A percentile compares a stretch with the other conserved stretches of the same genome.
phyloP scores from a whole-genome alignment of 2,113 vertebrate species.

The Corythoichthys haematopterus region DNA sequence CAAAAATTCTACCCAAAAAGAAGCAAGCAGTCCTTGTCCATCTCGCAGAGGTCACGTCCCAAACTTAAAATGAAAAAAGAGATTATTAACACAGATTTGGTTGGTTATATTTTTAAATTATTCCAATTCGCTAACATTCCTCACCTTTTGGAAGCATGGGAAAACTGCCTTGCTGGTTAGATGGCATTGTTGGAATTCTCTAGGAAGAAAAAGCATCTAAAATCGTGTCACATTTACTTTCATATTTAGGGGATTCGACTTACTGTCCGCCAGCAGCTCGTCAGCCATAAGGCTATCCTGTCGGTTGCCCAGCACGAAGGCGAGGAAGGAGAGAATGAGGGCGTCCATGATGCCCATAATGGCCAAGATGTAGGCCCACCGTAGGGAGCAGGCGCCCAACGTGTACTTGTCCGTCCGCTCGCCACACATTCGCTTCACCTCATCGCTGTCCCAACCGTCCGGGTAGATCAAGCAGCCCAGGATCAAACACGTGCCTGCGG shows the following conservation, averaged over 20 bases:
- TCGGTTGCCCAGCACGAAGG: constrained; percentile 85
- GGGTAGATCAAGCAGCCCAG: constrained; percentile 99
- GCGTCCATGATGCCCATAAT: constrained; percentile 98
- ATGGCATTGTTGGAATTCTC: constrained; percentile 67
- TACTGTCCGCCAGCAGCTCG: constrained; percentile 95
- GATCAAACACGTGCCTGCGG: constrained; percentile 88
- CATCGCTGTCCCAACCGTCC: constrained; percentile 97
- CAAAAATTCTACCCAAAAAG: not conserved
- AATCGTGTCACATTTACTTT: too few species aligned
- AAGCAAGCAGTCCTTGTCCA: constrained; percentile 25
- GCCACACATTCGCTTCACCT: constrained; percentile 97
- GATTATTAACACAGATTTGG: not conserved
- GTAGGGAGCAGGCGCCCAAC: constrained; percentile 85
- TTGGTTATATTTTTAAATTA: not conserved
- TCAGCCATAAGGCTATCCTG: constrained; percentile 96
- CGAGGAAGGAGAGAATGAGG: constrained; percentile 76
- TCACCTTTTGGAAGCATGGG: not conserved
- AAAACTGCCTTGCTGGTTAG: constrained; percentile 26
- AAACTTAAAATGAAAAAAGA: not conserved
- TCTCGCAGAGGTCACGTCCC: constrained; percentile 38
- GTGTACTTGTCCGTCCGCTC: constrained; percentile 98
- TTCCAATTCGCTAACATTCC: not conserved
- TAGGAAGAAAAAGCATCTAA: constrained; percentile 33
- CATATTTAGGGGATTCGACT: constrained; percentile 44
- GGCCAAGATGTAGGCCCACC: constrained; percentile 91